Base-by-base conservation (phyloP, 2,113 vertebrate species). In the Rhinoptilus africanus region DNA sequence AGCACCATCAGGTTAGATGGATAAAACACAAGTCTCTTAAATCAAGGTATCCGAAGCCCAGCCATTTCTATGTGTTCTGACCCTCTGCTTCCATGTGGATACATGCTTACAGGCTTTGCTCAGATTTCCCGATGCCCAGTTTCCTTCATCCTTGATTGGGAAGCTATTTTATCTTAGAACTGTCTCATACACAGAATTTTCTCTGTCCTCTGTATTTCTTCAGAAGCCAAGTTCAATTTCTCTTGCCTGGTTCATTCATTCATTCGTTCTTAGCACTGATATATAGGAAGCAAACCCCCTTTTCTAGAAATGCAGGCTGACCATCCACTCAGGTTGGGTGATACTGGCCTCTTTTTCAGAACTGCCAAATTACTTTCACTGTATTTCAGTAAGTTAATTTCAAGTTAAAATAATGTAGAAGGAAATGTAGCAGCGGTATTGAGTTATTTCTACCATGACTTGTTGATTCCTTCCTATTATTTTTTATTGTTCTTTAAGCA, bases 401-500 rank as follows among this genome's bases (percentile, higher is more conserved):
- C 30, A 47, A 7, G 6, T n/a, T 16, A 89, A 95, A 95, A 63
- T 85, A 94, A 66, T 26, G 28, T 35, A 91, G 48, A 86, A 75
- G 18, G 50, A 87, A 91, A 85, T 1, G 8, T 37, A 85, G 13
- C 39, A 73, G 37, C 73, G 26, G 26, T 68, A 88, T 24, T 41
- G 41, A 90, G 24, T 41, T 93, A 80, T 90, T 93, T 92, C 62
- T 80, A 21, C 50, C 13, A 26, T 32, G 50, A 54, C 50, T 91
- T 88, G 53, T 79, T 92, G 80, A 85, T 69, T 68, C 45, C 4
- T 75, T 95, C 56, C 37, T 64, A 67, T 76, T 66, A 69, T 67
- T 73, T 86, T 88, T 77, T 91, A 73, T 73, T 93, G 32, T 85
- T 95, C n/a, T 93, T 93, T 88, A 93, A 73, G 71, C 20, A 74